Evolutionary conservation across 2,797 vertebrate genomes (phyloP).

Genomic region (Pelobates cultripes): DNA sequence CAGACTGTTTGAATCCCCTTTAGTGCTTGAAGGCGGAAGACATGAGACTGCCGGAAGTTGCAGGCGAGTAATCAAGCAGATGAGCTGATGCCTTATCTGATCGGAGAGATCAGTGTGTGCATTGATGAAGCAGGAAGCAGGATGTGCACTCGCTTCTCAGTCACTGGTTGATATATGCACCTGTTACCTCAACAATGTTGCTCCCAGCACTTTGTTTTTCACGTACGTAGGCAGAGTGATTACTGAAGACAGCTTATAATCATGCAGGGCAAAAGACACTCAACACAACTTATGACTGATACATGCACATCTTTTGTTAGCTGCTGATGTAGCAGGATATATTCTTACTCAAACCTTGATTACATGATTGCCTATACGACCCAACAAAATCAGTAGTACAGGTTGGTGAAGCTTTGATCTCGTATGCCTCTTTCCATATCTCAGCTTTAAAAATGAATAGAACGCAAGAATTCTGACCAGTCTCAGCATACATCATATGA

Average conservation of each 20-base stretch:
- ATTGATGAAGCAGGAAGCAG: constrained; percentile 45
- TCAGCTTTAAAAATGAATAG: too few species aligned
- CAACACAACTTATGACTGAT: not conserved
- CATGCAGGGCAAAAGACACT: not conserved
- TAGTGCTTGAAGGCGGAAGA: constrained; percentile 5
- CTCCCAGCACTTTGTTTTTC: constrained; percentile 16
- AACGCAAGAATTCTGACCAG: too few species aligned
- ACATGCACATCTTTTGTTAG: not conserved
- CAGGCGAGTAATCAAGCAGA: constrained; percentile 43
- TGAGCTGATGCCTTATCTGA: constrained; percentile 34
- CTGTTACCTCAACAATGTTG: constrained; percentile 28
- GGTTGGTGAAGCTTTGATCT: too few species aligned
- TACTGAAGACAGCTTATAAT: not conserved
- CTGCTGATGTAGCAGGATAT: not conserved
- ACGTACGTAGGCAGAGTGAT: not conserved
- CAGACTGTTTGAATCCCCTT: not conserved
- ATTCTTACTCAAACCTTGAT: too few species aligned
- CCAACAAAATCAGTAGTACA: too few species aligned
- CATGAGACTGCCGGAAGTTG: constrained; percentile 16
- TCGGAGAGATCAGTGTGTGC: constrained; percentile 15
- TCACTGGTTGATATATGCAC: constrained; percentile 24
- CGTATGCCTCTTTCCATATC: too few species aligned
- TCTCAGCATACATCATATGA: too few species aligned
- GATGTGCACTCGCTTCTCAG: constrained; percentile 25
- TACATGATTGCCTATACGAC: too few species aligned